Percentiles rank a stretch among this genome's conserved stretches.
Evolutionary conservation across 2,888 invertebrate species (phyloP).

Genomic region (Salticus scenicus): DNA sequence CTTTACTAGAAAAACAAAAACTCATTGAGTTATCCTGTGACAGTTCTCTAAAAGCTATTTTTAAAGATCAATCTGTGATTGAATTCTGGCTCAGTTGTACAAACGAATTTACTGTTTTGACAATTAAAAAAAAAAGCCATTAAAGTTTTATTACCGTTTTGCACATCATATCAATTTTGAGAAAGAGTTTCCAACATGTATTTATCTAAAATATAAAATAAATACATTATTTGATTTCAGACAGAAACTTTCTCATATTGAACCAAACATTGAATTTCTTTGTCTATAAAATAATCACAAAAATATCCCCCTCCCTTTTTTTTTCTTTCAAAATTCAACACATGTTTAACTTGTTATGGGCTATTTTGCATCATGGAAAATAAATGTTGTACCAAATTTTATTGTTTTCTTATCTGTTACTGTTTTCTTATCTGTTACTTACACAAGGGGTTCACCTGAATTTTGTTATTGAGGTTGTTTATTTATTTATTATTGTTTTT

Average conservation of each 20-base stretch:
- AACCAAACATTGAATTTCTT: neutral
- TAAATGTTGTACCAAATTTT: neutral
- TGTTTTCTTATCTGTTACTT: neutral
- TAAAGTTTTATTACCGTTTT: neutral
- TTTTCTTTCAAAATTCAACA: too few relatives aligned
- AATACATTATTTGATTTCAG: neutral
- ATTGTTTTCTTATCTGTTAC: neutral
- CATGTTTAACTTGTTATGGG: neutral
- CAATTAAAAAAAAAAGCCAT: neutral
- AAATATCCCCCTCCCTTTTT: neutral
- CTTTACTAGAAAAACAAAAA: neutral
- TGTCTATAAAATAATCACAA: neutral
- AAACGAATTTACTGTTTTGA: neutral
- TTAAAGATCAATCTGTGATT: neutral
- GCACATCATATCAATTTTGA: neutral
- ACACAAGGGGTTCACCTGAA: neutral
- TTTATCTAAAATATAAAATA: neutral
- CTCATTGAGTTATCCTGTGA: neutral
- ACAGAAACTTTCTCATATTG: neutral
- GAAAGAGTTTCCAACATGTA: neutral
- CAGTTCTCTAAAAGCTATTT: neutral
- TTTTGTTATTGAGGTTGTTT: too few relatives aligned
- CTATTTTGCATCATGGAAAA: neutral
- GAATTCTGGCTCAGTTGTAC: neutral
- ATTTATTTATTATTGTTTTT: too few relatives aligned